Base-by-base conservation (phyloP, 53 echinoderm and acorn worm species). In the Henricia sp. region DNA sequence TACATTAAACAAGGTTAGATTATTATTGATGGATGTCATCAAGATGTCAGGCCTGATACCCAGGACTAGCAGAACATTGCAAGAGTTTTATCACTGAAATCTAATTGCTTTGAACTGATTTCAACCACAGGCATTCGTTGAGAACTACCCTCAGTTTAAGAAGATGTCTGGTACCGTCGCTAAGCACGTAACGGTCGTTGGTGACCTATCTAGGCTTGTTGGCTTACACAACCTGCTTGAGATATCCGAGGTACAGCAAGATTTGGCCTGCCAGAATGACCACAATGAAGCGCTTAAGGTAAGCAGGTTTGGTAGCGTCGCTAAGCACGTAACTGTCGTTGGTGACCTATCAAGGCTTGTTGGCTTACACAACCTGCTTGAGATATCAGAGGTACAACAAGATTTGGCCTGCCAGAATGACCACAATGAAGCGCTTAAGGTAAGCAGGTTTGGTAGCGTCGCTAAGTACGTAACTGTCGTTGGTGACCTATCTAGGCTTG, bases 161-260 rank as follows among this genome's bases (percentile, higher is more conserved):
- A 99, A 97, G 90, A 99, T 99, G 99, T 99, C 99, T 11, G 99
- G 99, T 16, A 95, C 99, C 20, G 99, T 99, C 6, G 87, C 99
- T 27, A 99, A 99, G 53, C 99, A 99, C 85, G 99, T 99, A 80
- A 99, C 99, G 1, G 99, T 99, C 24, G 94, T 99, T 6, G 94
- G 92, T 27, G 99, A 99, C 58, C 71, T 95, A 9, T 99, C 99
- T 3, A 80, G 99, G 46, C 75, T 95, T 16, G 99, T 99, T 5
- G 88, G 89, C 10, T 64, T 68, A 24, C 54, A 89, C 71, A 94
- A 89, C 67, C 89, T 99, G 16, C 66, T 99, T 32, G 99, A 99
- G 69, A 94, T 95, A 19, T 99, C 99, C 0, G 99, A 99, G 68
- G 90, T 94, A 32, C 94, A 99, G 37, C 99, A 99, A 50, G 99